A percentile compares a stretch with the other conserved stretches of the same genome.
Conservation (phyloP, 2,888 invertebrate genomes). For the Aspidiotus rigidus region DNA sequence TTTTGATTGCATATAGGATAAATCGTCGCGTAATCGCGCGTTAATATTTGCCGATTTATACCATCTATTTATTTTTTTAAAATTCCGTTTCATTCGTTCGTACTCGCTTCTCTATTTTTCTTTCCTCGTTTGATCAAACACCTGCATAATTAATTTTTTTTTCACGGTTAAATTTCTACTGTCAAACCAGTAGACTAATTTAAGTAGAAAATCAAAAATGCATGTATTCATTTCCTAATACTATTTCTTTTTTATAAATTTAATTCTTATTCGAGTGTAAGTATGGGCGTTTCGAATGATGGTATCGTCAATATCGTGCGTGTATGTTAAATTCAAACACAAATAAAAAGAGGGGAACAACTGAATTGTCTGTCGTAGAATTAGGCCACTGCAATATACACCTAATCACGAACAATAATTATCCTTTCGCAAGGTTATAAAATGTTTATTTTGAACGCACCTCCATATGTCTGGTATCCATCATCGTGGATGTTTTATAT, state of each 20-base stretch:
- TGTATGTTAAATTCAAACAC: no score
- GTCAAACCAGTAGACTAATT: neutral
- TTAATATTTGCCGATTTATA: neutral
- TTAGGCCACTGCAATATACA: neutral
- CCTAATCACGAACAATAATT: neutral
- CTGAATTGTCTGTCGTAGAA: neutral
- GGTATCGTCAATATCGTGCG: no score
- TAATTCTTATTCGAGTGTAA: no score
- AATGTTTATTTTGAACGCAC: slow-evolving; percentile 1
- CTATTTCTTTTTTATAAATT: no score
- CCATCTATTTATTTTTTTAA: neutral
- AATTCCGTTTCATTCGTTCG: no score
- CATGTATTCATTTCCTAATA: no score
- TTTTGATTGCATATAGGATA: slow-evolving; percentile 23
- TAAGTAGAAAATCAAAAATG: no score
- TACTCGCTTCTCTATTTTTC: no score
- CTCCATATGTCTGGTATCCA: neutral
- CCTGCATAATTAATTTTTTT: no score
- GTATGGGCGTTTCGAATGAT: no score
- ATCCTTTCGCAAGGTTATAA: slow-evolving; percentile 3
- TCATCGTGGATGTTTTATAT: no score
- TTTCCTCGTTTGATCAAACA: no score
- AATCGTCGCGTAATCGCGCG: neutral
- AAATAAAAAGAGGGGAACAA: neutral
- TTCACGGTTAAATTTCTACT: neutral